These are phyloP conservation scores for Exephanes ischioxanthus DNA, from an alignment of 2,888 invertebrate genomes.

Conservation along the genomic window DNA sequence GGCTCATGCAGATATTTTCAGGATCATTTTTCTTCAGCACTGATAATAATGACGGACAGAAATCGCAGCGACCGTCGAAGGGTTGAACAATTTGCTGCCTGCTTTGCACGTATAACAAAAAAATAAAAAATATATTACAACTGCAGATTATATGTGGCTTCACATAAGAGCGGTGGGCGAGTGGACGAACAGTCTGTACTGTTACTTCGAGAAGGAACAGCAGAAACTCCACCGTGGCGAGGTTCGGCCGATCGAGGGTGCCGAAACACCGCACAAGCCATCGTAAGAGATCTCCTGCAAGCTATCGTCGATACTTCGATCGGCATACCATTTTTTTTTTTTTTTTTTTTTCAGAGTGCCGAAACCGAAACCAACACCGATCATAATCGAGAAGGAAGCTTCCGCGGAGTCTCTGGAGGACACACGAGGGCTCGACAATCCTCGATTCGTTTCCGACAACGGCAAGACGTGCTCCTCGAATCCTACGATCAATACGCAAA, in stretches of 20 bases:
- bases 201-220: constrained; percentile 94
- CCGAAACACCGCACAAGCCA: constrained; percentile 68
- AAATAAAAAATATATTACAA: background rate
- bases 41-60: background rate
- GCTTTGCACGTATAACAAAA: background rate
- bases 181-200: constrained; percentile 96
- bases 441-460: constrained; percentile 76
- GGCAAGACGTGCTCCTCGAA: constrained; percentile 72
- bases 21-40: too few species aligned
- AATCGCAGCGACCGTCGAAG: background rate
- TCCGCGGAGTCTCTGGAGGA: constrained; percentile 81
- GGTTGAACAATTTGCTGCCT: background rate
- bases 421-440: constrained; percentile 78
- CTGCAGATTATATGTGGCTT: constrained; percentile 94
- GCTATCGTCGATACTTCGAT: background rate
- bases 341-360: constrained; percentile 36
- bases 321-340: constrained; percentile 1
- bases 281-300: constrained; percentile 74
- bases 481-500: constrained; percentile 70
- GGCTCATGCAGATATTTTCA: too few species aligned
- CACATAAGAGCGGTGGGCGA: constrained; percentile 97
- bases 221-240: constrained; percentile 90
- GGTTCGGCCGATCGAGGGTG: constrained; percentile 84
- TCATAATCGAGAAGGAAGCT: constrained; percentile 70
- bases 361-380: constrained; percentile 53